A percentile compares a stretch with the other conserved stretches of the same genome.
Conservation (phyloP, 2,113 vertebrate species). For the Stictonetta naevosa region DNA sequence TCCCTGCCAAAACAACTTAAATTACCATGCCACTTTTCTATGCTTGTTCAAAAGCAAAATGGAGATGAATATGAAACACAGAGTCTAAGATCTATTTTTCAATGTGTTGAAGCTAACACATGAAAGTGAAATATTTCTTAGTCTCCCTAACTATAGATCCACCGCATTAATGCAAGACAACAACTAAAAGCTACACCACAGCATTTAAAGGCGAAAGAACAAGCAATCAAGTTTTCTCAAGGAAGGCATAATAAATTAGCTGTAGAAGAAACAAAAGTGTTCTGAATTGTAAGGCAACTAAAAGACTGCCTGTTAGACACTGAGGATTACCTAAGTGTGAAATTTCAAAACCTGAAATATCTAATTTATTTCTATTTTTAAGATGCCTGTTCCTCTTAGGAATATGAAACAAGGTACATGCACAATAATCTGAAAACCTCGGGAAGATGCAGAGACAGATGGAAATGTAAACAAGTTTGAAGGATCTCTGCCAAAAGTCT, state of each 20-base stretch:
- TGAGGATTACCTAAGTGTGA: constrained; percentile 62
- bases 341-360: constrained; percentile 58
- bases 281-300: constrained; percentile 68
- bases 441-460: constrained; percentile 67
- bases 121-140: constrained; percentile 66
- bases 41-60: constrained; percentile 52
- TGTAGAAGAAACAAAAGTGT: constrained; percentile 72
- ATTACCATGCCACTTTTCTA: constrained; percentile 42
- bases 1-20: constrained; percentile 61
- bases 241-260: constrained; percentile 76
- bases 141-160: constrained; percentile 54
- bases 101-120: constrained; percentile 58
- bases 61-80: constrained; percentile 68
- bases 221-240: constrained; percentile 72
- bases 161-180: constrained; percentile 71
- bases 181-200: constrained; percentile 63
- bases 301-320: constrained; percentile 63
- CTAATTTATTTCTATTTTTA: constrained; percentile 44
- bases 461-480: constrained; percentile 71
- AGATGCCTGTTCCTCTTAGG: not conserved
- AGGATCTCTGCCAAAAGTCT: constrained; percentile 65
- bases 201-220: constrained; percentile 71
- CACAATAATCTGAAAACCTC: constrained; percentile 45
- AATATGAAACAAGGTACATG: not conserved
- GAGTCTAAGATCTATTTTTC: constrained; percentile 70